These are phyloP conservation scores for Ataeniobius toweri DNA, from an alignment of 2,797 vertebrate species.

Conservation along the genomic window DNA sequence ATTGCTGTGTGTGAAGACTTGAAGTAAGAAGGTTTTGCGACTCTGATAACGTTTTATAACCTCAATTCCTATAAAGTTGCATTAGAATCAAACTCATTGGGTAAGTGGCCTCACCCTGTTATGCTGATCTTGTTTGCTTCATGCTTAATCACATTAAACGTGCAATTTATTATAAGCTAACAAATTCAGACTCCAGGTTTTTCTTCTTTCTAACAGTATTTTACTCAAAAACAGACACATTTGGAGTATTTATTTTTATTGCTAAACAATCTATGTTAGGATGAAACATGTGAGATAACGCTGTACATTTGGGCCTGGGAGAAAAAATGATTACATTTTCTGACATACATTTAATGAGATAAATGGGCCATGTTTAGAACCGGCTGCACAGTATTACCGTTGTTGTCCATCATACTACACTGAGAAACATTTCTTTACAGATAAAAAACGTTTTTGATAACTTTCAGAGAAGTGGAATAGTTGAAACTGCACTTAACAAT, in stretches of 20 bases:
- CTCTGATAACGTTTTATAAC: conserved; percentile 19
- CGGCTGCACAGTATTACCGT: too few relatives aligned
- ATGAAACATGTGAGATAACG: too few relatives aligned
- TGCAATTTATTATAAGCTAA: neutral
- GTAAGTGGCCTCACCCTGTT: conserved; percentile 38
- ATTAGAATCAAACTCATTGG: conserved; percentile 21
- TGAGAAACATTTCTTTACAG: neutral
- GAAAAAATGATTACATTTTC: neutral
- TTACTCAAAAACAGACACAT: neutral
- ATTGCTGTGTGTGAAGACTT: conserved; percentile 27
- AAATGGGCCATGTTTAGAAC: neutral
- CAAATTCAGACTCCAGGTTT: neutral
- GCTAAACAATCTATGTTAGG: neutral
- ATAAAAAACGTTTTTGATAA: neutral
- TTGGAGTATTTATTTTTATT: neutral
- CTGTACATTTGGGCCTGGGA: too few relatives aligned
- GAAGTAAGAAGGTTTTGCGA: conserved; percentile 11
- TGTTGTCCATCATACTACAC: neutral
- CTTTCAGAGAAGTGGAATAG: neutral
- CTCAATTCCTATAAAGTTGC: conserved; percentile 15
- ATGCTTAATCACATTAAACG: conserved; percentile 36
- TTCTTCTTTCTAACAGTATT: neutral
- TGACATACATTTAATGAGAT: neutral
- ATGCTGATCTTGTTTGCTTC: conserved; percentile 31
- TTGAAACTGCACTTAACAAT: neutral